A percentile compares a stretch with the other conserved stretches of the same genome.
phyloP scores from a whole-genome alignment of 2,888 invertebrate genomes.

The Drosophila emarginata region DNA sequence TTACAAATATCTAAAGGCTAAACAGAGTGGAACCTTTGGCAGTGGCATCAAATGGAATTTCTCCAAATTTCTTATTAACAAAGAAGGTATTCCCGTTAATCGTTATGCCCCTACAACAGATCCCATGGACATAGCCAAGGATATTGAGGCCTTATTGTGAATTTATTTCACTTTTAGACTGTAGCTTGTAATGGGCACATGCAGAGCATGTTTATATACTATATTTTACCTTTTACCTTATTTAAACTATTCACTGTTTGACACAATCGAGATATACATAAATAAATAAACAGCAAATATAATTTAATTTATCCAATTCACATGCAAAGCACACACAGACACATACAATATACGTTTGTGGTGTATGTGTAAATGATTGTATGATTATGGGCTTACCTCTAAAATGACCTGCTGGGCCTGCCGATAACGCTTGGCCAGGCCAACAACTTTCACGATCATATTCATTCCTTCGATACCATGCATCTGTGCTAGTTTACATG shows the following conservation, averaged over 20 bases:
- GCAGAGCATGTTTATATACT: conserved; percentile 9
- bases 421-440: conserved; percentile 33
- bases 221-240: background rate
- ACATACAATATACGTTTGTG: background rate
- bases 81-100: conserved; percentile 80
- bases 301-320: background rate
- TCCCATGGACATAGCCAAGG: conserved; percentile 81
- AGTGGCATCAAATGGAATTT: conserved; percentile 82
- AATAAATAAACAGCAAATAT: conserved; percentile 4
- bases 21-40: conserved; percentile 81
- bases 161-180: conserved; percentile 1
- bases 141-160: conserved; percentile 81
- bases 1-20: conserved; percentile 81
- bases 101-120: conserved; percentile 83
- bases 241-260: conserved; percentile 3
- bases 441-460: conserved; percentile 35
- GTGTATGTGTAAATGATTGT: background rate
- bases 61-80: conserved; percentile 82
- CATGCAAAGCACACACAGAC: conserved; percentile 5
- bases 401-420: conserved; percentile 34
- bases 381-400: conserved; percentile 43
- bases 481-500: background rate
- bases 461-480: background rate
- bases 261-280: conserved; percentile 7
- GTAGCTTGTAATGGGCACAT: conserved; percentile 24